These are phyloP conservation scores for Drosophila watanabei DNA, from an alignment of 1,140 invertebrate genomes.

Conservation along the genomic window DNA sequence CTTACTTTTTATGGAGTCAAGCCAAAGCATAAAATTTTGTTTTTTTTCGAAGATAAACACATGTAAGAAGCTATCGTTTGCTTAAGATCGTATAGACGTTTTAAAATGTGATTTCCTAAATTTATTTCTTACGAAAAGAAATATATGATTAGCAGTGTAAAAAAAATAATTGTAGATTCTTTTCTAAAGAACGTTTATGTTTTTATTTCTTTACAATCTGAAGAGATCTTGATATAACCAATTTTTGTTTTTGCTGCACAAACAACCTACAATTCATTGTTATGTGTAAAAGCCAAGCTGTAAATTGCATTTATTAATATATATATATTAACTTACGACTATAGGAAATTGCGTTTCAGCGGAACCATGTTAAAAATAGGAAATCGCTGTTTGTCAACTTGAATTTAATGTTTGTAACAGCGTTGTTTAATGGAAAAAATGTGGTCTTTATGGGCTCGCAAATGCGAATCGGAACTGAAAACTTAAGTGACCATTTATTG, in stretches of 20 bases:
- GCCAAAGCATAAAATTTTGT: background rate
- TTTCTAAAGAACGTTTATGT: background rate
- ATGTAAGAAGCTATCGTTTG: background rate
- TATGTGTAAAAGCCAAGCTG: background rate
- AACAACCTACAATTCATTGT: background rate
- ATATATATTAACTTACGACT: background rate
- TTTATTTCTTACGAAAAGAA: background rate
- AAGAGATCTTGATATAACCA: background rate
- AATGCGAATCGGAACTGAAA: background rate
- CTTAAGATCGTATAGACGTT: background rate
- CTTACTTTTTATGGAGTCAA: background rate
- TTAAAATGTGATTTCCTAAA: no score
- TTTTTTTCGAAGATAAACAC: background rate
- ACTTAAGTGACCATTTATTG: background rate
- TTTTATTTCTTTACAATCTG: no score
- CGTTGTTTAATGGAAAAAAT: background rate
- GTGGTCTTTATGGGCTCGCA: background rate
- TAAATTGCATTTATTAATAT: background rate
- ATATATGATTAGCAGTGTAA: background rate
- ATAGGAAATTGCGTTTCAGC: slow-evolving; percentile 1
- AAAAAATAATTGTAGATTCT: background rate
- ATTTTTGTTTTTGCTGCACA: background rate
- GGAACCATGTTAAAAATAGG: slow-evolving; percentile 4
- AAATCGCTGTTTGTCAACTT: slow-evolving; percentile 2
- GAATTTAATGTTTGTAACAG: slow-evolving; percentile 1